Conservation (phyloP, 1,140 invertebrate genomes). For the Euura saliciscinereae region DNA sequence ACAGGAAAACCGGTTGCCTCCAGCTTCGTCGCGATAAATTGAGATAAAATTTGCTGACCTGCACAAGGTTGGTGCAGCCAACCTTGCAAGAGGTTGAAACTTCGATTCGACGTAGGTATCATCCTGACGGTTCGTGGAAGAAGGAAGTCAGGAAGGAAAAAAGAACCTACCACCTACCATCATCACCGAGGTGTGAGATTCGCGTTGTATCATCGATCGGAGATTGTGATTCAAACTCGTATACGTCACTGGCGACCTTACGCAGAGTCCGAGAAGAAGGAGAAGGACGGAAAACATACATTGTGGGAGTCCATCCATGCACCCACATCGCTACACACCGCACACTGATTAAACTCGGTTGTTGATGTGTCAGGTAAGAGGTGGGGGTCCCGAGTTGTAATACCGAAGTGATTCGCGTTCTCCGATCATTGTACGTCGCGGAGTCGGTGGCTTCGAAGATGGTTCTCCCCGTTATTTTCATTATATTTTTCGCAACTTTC, state of each 20-base stretch:
- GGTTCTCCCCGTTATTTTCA: not conserved
- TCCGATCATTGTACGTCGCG: not conserved
- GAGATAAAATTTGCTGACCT: no score
- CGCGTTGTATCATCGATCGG: not conserved
- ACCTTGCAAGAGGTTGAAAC: no score
- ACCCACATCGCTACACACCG: not conserved
- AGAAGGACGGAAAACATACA: not conserved
- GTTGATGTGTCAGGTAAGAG: not conserved
- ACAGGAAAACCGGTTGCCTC: no score
- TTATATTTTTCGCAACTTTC: not conserved
- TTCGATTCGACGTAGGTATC: no score
- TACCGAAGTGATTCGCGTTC: not conserved
- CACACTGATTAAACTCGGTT: not conserved
- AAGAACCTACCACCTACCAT: no score
- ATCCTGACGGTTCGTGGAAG: no score
- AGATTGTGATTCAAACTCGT: not conserved
- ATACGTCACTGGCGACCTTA: not conserved
- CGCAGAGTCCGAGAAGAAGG: not conserved
- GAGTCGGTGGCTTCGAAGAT: not conserved
- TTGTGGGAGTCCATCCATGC: not conserved
- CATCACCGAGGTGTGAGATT: no score
- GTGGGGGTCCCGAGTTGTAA: not conserved
- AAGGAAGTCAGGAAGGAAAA: no score
- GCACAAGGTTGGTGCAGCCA: no score
- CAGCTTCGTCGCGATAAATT: no score